Percentiles rank a stretch among this genome's conserved stretches.
These are phyloP conservation scores for pig (Sus scrofa) DNA, from an alignment of 2,113 vertebrate genomes.

Conservation along the genomic window DNA sequence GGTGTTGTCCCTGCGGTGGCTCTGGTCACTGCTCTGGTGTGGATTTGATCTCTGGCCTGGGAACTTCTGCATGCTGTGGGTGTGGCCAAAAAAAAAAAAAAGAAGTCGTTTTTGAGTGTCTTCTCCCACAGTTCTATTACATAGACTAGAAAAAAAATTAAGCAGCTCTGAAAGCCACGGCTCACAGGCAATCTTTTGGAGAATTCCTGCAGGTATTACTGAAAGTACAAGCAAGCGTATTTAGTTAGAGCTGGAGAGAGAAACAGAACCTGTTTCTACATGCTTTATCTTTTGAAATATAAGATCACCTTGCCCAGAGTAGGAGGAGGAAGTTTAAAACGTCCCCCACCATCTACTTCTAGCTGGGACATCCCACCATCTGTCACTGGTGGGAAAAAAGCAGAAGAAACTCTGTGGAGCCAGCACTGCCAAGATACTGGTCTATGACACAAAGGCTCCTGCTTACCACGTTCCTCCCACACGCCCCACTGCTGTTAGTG, in stretches of 20 bases:
- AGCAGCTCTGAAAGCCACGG: background rate
- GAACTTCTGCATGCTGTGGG: no score
- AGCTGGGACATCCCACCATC: background rate
- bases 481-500: background rate
- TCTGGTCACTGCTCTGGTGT: no score
- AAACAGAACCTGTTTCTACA: background rate
- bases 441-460: background rate
- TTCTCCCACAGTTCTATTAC: background rate
- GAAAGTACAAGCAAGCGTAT: conserved; percentile 10
- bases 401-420: background rate
- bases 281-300: background rate
- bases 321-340: background rate
- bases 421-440: background rate
- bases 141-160: background rate
- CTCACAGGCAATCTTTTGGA: background rate
- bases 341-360: background rate
- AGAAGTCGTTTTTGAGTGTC: background rate
- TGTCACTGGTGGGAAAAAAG: background rate
- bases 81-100: no score
- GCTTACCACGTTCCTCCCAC: background rate
- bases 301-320: background rate
- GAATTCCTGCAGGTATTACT: background rate
- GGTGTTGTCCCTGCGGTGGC: no score
- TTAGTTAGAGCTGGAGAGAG: background rate
- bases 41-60: no score